These are phyloP conservation scores for Microhierax caerulescens DNA, from an alignment of 2,797 vertebrate species.

Conservation along the genomic window DNA sequence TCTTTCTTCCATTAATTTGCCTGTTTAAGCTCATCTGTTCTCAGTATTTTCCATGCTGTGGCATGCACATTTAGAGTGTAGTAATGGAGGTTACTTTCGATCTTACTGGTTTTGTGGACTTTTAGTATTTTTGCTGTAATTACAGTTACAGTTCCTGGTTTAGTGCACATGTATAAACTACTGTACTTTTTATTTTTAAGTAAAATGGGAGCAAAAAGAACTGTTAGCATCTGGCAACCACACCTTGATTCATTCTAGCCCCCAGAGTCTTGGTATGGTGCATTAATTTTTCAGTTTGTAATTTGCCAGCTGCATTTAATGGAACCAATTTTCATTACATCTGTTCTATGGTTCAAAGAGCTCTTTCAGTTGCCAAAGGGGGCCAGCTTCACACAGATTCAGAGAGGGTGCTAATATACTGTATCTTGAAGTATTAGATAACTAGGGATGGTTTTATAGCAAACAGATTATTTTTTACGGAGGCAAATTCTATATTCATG, in stretches of 20 bases:
- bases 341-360: constrained; percentile 82
- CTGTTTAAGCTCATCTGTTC: rapidly evolving
- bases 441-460: constrained; percentile 66
- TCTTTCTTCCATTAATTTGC: not conserved
- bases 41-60: not conserved
- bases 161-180: constrained; percentile 31
- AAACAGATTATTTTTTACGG: constrained; percentile 75
- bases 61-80: not conserved
- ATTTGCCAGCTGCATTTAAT: constrained; percentile 81
- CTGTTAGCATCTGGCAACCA: constrained; percentile 76
- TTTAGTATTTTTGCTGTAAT: constrained; percentile 18
- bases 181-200: constrained; percentile 49
- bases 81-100: not conserved
- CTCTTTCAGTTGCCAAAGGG: constrained; percentile 79
- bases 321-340: constrained; percentile 83
- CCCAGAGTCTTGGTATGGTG: constrained; percentile 80
- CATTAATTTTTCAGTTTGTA: constrained; percentile 82
- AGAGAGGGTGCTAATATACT: constrained; percentile 63
- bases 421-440: constrained; percentile 76
- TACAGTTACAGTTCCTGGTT: constrained; percentile 49
- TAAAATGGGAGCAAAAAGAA: not conserved
- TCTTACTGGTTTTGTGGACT: not conserved
- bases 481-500: constrained; percentile 70
- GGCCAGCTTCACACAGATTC: constrained; percentile 71
- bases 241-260: constrained; percentile 83